Evolutionary conservation across 2,888 invertebrate genomes (phyloP), one percentile per base, ranked within the genome.

Genomic region (Spodoptera littoralis): DNA sequence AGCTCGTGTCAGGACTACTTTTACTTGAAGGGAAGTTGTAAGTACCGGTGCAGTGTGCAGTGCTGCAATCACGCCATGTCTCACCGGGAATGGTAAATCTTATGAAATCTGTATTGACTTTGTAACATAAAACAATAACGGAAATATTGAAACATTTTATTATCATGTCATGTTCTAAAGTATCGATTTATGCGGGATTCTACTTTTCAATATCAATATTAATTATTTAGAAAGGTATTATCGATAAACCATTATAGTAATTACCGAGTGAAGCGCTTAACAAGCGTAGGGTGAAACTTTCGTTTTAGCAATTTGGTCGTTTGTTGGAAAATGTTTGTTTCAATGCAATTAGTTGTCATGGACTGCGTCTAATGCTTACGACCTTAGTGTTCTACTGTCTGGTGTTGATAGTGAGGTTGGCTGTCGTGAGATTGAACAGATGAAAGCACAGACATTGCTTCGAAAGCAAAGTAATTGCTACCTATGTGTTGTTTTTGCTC

Each of bases 391-490:
- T 60, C 57, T 70, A 61, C 53, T 48, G 47, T 62, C n/a, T 47
- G 27, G 49, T 59, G 48, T 61, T 62, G 62, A 71, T 70, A 79
- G 63, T 76, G 77, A 70, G 72, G 73, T 64, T 59, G 42, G 53
- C 50, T 73, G 72, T 81, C 80, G 80, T 83, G 78, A 81, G 78
- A 83, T 79, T 71, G 68, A 70, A 70, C 76, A 60, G 70, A 82
- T 77, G 83, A 85, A 86, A 87, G 84, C 75, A 78, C 69, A 71
- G 73, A 70, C 71, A 82, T 79, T 77, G 76, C 76, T 81, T 84
- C 75, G 86, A 88, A 89, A 89, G 88, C 79, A 82, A 89, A 84
- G 82, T 88, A 87, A 88, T 88, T 87, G 80, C 80, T 80, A 79
- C 80, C 79, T 84, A 68, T 66, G 77, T 72, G 81, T 78, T 70